Percentiles rank a stretch among this genome's conserved stretches.
Conservation (phyloP, 2,113 vertebrate species). For the Microcebus griseorufus region DNA sequence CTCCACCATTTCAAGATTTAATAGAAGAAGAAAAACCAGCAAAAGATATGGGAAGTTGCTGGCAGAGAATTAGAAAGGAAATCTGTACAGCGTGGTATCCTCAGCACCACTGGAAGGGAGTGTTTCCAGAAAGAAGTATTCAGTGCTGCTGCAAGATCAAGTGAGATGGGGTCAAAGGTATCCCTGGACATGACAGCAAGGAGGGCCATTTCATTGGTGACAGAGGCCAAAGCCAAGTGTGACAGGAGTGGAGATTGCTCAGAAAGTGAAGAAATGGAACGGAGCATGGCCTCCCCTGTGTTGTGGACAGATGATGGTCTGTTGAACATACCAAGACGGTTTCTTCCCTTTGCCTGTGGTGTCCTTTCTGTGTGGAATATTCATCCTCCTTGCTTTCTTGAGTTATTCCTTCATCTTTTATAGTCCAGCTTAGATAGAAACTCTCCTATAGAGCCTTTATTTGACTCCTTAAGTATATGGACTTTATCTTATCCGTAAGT, state of each 20-base stretch:
- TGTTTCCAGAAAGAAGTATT: background rate
- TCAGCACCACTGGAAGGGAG: background rate
- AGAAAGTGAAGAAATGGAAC: background rate
- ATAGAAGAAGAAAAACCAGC: background rate
- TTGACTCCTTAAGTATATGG: background rate
- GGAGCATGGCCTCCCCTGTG: background rate
- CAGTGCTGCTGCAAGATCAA: background rate
- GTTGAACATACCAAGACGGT: background rate
- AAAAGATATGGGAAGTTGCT: background rate
- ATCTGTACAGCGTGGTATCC: background rate
- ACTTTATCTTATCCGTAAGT: background rate
- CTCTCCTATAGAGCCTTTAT: background rate
- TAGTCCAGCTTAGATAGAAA: background rate
- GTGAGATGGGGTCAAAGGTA: background rate
- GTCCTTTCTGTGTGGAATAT: background rate
- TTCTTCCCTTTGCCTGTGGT: background rate
- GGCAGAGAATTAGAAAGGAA: background rate
- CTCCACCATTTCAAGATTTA: background rate
- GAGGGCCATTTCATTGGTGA: background rate
- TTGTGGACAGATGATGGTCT: background rate
- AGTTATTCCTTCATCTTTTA: background rate
- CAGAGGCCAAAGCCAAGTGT: background rate
- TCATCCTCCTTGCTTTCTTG: background rate
- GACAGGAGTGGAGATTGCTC: background rate
- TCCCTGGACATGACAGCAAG: background rate